Evolutionary conservation across 2,888 invertebrate genomes (phyloP), one percentile per base, ranked within the genome.

Genomic region (Taphrorychus bicolor): DNA sequence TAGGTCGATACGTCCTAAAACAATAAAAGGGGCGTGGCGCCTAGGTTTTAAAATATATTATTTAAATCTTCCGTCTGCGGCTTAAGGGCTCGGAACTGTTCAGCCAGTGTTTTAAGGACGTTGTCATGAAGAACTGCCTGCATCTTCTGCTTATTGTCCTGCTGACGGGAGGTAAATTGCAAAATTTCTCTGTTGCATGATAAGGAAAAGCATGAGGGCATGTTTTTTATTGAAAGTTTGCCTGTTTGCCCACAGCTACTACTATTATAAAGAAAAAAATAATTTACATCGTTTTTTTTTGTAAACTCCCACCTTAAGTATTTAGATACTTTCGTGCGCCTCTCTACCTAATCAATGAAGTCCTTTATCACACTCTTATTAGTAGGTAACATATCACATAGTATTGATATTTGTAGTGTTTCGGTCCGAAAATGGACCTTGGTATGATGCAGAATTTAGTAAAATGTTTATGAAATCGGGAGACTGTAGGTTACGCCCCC

Each of bases 11-110:
- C 41, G 21, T 32, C 23, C 51, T 58, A 45, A 65, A 65, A 64
- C 64, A 64, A 64, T 64, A 64, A 64, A 57, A 64, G 64, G 64
- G 64, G 64, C 64, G 64, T 64, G 64, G 64, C 59, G 32, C 22
- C 22, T 45, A 14, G 53, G 17, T 58, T 64, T 51, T 19, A 14
- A 58, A 58, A 58, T 58, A 58, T 22, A 45, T 58, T 58, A 58
- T 58, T 58, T 58, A 58, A 45, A 58, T 19, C 22, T 19, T 14
- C 1, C 42, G 42, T 21, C 17, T 17, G 16, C 45, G 42, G 14
- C n/a, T 5, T 21, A 14, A 9, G 22, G 21, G 17, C 24, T 16
- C 14, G 22, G 40, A 14, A 32, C 17, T 16, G 45, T 19, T 51
- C 22, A 14, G 4, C 17, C 3, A 45, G 17, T 54, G 11, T 54